phyloP scores from a whole-genome alignment of 2,888 invertebrate species.

The Agrotis puta region DNA sequence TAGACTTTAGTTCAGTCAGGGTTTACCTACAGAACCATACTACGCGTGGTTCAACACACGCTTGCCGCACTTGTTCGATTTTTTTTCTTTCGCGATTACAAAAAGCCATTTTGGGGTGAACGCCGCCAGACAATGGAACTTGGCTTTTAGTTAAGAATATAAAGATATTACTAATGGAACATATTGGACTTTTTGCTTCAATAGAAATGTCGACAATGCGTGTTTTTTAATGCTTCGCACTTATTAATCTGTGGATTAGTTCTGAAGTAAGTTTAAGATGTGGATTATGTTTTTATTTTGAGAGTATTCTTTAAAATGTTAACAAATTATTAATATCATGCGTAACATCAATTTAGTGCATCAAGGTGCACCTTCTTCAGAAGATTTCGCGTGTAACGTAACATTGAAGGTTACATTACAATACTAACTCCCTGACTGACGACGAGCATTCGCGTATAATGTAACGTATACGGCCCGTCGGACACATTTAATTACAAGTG shows the following conservation, averaged over 20 bases:
- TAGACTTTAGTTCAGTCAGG: neutral
- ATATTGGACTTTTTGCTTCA: constrained; percentile 53
- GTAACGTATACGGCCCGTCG: too few species aligned
- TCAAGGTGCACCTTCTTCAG: too few species aligned
- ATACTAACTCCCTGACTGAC: too few species aligned
- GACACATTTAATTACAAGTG: too few species aligned
- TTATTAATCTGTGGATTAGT: constrained; percentile 25
- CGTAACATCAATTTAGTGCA: too few species aligned
- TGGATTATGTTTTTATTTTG: constrained; percentile 30
- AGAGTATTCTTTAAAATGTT: too few species aligned
- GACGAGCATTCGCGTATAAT: too few species aligned
- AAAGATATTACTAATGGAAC: constrained; percentile 69
- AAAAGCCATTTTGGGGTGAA: constrained; percentile 70
- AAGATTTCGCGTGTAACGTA: too few species aligned
- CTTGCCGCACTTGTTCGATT: constrained; percentile 9
- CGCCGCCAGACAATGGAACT: constrained; percentile 69
- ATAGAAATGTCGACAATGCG: constrained; percentile 37
- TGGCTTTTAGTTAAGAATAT: constrained; percentile 67
- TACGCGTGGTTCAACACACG: neutral
- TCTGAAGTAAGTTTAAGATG: constrained; percentile 11
- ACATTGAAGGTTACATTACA: too few species aligned
- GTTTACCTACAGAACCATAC: constrained; percentile 16
- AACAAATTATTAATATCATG: too few species aligned
- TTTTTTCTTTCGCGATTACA: constrained; percentile 69
- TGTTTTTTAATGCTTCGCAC: constrained; percentile 21